Evolutionary conservation across 2,888 invertebrate genomes (phyloP).

Genomic region (Sarcophaga carnaria): DNA sequence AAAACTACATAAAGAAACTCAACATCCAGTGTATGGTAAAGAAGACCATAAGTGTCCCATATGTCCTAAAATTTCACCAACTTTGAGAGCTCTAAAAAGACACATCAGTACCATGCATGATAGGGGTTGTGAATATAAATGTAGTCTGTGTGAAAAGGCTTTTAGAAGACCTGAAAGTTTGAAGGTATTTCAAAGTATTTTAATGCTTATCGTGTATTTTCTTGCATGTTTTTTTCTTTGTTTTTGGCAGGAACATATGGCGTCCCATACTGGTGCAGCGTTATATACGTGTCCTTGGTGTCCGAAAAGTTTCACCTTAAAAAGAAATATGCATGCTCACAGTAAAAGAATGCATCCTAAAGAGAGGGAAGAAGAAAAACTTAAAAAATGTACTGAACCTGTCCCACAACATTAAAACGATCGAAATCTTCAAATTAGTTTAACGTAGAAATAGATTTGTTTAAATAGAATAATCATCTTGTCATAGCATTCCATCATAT

Average conservation of each 20-base stretch:
- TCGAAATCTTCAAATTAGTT: too few species aligned
- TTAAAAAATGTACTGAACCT: constrained; percentile 69
- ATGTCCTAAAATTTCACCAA: constrained; percentile 79
- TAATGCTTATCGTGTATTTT: not conserved
- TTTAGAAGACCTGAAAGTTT: constrained; percentile 73
- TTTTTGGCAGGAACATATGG: constrained; percentile 78
- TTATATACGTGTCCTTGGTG: constrained; percentile 80
- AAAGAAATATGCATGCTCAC: constrained; percentile 79
- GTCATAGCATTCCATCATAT: too few species aligned
- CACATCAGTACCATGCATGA: constrained; percentile 54
- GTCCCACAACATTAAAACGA: not conserved
- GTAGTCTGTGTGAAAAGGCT: constrained; percentile 78
- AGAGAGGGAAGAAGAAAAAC: constrained; percentile 79
- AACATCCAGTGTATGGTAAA: constrained; percentile 76
- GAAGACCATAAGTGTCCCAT: constrained; percentile 76
- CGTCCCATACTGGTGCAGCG: constrained; percentile 79
- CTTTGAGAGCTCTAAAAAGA: constrained; percentile 78
- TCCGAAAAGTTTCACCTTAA: constrained; percentile 79
- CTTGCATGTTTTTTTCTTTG: not conserved
- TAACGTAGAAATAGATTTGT: too few species aligned
- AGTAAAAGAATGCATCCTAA: constrained; percentile 78
- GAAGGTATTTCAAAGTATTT: not conserved
- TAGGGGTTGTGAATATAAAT: constrained; percentile 72
- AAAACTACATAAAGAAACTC: constrained; percentile 77
- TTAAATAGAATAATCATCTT: too few species aligned